These are phyloP conservation scores for Microctonus brassicae DNA, from an alignment of 2,888 invertebrate species.

Conservation along the genomic window DNA sequence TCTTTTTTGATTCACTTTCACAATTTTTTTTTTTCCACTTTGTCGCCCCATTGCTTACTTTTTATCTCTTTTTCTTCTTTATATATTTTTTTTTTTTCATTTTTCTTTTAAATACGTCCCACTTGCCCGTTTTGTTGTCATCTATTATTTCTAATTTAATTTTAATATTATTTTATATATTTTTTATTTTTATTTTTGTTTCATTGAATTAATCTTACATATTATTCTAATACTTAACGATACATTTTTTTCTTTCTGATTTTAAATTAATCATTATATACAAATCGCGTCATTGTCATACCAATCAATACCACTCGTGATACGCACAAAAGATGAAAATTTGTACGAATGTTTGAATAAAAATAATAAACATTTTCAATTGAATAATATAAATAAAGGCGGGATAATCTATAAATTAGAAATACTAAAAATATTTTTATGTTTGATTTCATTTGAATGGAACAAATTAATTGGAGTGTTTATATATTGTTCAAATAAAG, in stretches of 20 bases:
- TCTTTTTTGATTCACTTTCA: conserved; percentile 19
- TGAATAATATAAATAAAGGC: conserved; percentile 33
- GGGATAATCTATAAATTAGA: background rate
- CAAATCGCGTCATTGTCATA: conserved; percentile 33
- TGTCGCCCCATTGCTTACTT: background rate
- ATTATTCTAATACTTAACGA: conserved; percentile 62
- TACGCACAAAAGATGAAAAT: conserved; percentile 38
- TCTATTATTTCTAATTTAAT: conserved; percentile 33
- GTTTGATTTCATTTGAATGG: background rate
- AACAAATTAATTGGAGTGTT: conserved; percentile 3
- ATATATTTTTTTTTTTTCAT: conserved; percentile 11
- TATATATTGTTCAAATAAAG: conserved; percentile 51
- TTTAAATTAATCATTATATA: conserved; percentile 32
- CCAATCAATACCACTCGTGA: conserved; percentile 39
- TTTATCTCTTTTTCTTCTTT: background rate
- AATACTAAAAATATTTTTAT: conserved; percentile 1
- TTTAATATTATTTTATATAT: conserved; percentile 43
- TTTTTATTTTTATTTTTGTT: conserved; percentile 7
- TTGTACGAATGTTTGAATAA: conserved; percentile 38
- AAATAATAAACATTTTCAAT: conserved; percentile 24
- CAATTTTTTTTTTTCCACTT: conserved; percentile 8
- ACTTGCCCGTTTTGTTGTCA: conserved; percentile 15
- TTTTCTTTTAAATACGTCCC: conserved; percentile 8
- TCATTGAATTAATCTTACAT: conserved; percentile 39
- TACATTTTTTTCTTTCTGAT: conserved; percentile 49